These are phyloP conservation scores for Chymomyza costata DNA, from an alignment of 1,140 invertebrate species.

Conservation along the genomic window DNA sequence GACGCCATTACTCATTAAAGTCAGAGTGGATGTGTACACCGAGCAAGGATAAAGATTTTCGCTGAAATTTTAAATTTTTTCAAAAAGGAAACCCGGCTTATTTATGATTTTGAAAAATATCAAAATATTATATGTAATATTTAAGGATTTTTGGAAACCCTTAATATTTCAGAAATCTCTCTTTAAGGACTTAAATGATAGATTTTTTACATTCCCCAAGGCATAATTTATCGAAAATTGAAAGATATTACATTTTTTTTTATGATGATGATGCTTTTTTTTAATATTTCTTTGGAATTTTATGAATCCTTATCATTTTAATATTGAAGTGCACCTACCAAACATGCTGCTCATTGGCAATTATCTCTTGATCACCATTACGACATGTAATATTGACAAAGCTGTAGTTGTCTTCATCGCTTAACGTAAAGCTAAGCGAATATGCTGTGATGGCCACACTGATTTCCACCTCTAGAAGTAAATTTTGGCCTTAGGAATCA, in stretches of 20 bases:
- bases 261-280: too few species aligned
- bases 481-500: not conserved
- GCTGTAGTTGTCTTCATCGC: slow-evolving; percentile 25
- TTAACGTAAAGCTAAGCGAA: slow-evolving; percentile 39
- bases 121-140: too few species aligned
- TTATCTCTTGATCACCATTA: slow-evolving; percentile 8
- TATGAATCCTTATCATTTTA: not conserved
- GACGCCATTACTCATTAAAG: slow-evolving; percentile 13
- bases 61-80: slow-evolving; percentile 16
- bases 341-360: slow-evolving; percentile 29
- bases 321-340: slow-evolving; percentile 35
- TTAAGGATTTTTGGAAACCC: too few species aligned
- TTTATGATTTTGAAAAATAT: too few species aligned
- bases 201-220: too few species aligned
- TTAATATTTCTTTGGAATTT: too few species aligned
- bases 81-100: too few species aligned
- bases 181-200: too few species aligned
- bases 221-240: too few species aligned
- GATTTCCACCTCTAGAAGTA: slow-evolving; percentile 24
- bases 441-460: slow-evolving; percentile 30
- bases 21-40: slow-evolving; percentile 33
- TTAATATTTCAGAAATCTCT: too few species aligned
- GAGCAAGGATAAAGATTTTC: slow-evolving; percentile 56
- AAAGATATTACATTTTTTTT: too few species aligned
- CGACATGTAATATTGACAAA: slow-evolving; percentile 39